Conservation (phyloP, 1,140 invertebrate genomes). For the Monochamus saltuarius region DNA sequence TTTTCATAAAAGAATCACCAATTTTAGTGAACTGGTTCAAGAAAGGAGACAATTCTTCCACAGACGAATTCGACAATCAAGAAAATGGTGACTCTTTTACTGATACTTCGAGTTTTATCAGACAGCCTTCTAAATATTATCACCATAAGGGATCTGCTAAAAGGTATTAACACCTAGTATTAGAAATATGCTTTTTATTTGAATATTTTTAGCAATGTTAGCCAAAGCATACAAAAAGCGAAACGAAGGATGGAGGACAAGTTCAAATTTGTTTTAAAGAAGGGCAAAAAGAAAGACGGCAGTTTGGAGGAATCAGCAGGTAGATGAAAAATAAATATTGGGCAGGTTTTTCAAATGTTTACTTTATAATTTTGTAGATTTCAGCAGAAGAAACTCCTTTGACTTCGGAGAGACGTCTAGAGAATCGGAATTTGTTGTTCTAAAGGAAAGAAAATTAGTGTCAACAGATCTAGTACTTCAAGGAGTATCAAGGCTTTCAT, state of each 20-base stretch:
- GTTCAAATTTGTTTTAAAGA: slow-evolving; percentile 67
- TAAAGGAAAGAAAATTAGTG: slow-evolving; percentile 82
- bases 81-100: slow-evolving; percentile 64
- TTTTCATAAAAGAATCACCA: slow-evolving; percentile 10
- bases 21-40: slow-evolving; percentile 70
- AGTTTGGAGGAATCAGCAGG: slow-evolving; percentile 81
- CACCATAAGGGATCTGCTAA: slow-evolving; percentile 37
- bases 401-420: slow-evolving; percentile 75
- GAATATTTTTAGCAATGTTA: slow-evolving; percentile 53
- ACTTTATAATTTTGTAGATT: slow-evolving; percentile 58
- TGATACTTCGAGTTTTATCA: slow-evolving; percentile 56
- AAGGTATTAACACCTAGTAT: slow-evolving; percentile 23
- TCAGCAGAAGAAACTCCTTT: slow-evolving; percentile 79
- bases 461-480: slow-evolving; percentile 70
- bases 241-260: slow-evolving; percentile 83
- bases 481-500: slow-evolving; percentile 82
- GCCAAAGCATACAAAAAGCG: slow-evolving; percentile 73
- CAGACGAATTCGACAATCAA: slow-evolving; percentile 53
- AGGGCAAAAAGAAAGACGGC: slow-evolving; percentile 83
- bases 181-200: slow-evolving; percentile 18
- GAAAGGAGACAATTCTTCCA: slow-evolving; percentile 56
- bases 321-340: slow-evolving; percentile 60
- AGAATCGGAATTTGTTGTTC: slow-evolving; percentile 82
- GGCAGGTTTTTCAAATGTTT: slow-evolving; percentile 42
- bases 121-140: slow-evolving; percentile 49